Evolutionary conservation across 2,797 vertebrate species (phyloP).

Genomic region (Antrozous pallidus): DNA sequence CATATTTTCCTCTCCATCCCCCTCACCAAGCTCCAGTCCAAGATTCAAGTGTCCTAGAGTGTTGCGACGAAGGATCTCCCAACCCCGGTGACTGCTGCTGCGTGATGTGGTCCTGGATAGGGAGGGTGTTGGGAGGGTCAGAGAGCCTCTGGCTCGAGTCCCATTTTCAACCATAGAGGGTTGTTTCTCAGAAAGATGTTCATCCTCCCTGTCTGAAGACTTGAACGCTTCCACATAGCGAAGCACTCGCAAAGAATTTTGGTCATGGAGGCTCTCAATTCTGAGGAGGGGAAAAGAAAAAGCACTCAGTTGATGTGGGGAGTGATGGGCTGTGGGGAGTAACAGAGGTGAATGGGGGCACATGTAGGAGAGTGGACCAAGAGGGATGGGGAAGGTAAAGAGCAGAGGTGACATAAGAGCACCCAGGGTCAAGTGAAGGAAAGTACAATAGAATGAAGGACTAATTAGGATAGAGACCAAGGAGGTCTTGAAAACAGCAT

Average conservation of each 20-base stretch:
- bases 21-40: slow-evolving; percentile 69
- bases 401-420: neutral
- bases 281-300: slow-evolving; percentile 68
- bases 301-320: neutral
- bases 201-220: slow-evolving; percentile 72
- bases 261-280: slow-evolving; percentile 82
- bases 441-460: neutral
- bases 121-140: slow-evolving; percentile 31
- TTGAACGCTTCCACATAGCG: slow-evolving; percentile 82
- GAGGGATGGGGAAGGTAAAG: neutral
- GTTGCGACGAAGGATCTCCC: slow-evolving; percentile 82
- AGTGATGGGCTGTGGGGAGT: neutral
- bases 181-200: neutral
- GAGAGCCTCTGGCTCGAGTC: slow-evolving; percentile 20
- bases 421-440: neutral
- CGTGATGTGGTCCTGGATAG: slow-evolving; percentile 80
- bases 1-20: slow-evolving; percentile 73
- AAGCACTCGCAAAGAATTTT: slow-evolving; percentile 79
- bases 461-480: neutral
- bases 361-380: neutral
- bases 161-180: slow-evolving; percentile 37
- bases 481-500: too few species aligned
- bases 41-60: slow-evolving; percentile 77
- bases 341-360: neutral
- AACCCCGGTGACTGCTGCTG: slow-evolving; percentile 74